Conservation (phyloP, 1,140 invertebrate species). For the Drosophila triauraria region DNA sequence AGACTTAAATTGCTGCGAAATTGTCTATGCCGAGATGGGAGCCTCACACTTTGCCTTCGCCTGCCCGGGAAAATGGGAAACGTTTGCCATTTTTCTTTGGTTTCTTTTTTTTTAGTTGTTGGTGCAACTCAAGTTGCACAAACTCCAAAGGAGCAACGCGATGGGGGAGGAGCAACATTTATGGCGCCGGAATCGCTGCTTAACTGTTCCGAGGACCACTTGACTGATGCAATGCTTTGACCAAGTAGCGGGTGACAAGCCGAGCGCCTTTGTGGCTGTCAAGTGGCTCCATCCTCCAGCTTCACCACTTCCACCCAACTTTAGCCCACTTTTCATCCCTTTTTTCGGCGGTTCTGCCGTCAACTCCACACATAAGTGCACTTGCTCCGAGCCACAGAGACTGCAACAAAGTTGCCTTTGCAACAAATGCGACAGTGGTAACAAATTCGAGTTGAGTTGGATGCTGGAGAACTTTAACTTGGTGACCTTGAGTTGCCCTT, state of each 20-base stretch:
- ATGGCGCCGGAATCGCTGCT: conserved; percentile 76
- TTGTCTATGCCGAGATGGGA: conserved; percentile 50
- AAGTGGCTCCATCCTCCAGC: conserved; percentile 50
- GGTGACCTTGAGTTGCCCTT: conserved; percentile 38
- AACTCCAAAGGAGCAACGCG: conserved; percentile 18
- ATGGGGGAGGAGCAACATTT: conserved; percentile 62
- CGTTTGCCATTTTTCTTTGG: conserved; percentile 52
- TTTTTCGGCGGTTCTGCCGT: conserved; percentile 44
- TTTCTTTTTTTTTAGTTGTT: conserved; percentile 26
- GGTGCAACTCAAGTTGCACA: conserved; percentile 35
- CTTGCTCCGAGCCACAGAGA: conserved; percentile 53
- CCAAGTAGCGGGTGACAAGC: conserved; percentile 79
- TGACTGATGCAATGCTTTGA: conserved; percentile 77
- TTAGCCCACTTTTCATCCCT: background rate
- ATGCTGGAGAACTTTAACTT: conserved; percentile 21
- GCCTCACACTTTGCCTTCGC: background rate
- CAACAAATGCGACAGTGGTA: conserved; percentile 36
- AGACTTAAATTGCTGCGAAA: conserved; percentile 81
- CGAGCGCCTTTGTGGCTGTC: conserved; percentile 79
- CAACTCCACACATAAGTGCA: conserved; percentile 75
- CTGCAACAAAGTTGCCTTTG: conserved; percentile 57
- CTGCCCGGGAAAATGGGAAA: conserved; percentile 51
- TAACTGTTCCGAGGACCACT: conserved; percentile 75
- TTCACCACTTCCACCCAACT: background rate
- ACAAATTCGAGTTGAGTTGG: conserved; percentile 33